Evolutionary conservation across 1,140 invertebrate genomes (phyloP), one percentile per base, ranked within the genome.

Genomic region (Pseudomyrmex concolor): DNA sequence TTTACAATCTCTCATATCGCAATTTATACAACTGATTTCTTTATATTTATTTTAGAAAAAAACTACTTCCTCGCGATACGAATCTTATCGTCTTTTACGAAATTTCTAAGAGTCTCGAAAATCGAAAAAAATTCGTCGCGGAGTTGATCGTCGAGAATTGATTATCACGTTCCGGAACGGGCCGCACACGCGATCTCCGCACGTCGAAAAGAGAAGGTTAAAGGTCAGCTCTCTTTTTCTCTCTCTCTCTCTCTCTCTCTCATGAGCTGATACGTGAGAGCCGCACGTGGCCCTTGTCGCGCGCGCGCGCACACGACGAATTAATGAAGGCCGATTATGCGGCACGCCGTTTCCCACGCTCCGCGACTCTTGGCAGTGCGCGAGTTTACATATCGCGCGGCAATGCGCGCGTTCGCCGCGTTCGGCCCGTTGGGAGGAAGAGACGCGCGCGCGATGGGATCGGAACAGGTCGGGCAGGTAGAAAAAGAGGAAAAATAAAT

Each of bases 291-390:
- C 62, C 48, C 74, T 81, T 19, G 48, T 66, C 54, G 10, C 17
- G 70, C 70, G 48, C 25, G 55, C 48, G 48, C 45, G 83, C 68
- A n/a, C 34, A 43, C 62, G 25, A 59, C 66, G 45, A 51, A 48
- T 80, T 59, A 68, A 48, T 70, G 67, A 70, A 45, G n/a, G 43
- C 43, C 19, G 76, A 80, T 80, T 80, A 80, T 50, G 66, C 66
- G 12, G 45, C 54, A 50, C n/a, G 76, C 19, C n/a, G 76, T 8
- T 80, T 80, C 66, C 19, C 76, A 70, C 66, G 76, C 66, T 80
- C 66, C 45, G 10, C 25, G 25, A 43, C 34, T 34, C 34, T 34
- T 34, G 34, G 43, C 19, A 22, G 25, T 60, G 34, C 64, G 19
- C 54, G 51, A 34, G 57, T 54, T 80, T 71, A 67, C 57, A 70